phyloP scores from a whole-genome alignment of 2,888 invertebrate species.

The Reticulitermes lucifugus region DNA sequence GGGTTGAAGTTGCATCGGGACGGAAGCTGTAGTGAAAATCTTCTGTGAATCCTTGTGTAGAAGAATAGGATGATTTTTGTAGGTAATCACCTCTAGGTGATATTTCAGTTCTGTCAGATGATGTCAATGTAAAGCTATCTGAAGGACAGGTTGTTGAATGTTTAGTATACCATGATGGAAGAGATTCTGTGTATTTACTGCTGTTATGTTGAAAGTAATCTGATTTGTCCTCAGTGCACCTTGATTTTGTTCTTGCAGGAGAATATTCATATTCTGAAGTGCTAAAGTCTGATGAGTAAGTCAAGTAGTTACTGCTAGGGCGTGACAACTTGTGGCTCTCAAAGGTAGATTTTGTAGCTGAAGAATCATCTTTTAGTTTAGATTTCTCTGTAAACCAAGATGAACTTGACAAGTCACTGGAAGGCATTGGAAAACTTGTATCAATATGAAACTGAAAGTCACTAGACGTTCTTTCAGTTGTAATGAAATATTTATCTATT shows the following conservation, averaged over 20 bases:
- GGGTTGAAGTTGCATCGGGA: not conserved
- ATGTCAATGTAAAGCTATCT: not conserved
- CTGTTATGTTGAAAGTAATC: not conserved
- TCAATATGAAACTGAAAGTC: not conserved
- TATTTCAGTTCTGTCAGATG: not conserved
- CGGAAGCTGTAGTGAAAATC: not conserved
- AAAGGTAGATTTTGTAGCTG: not conserved
- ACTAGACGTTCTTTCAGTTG: not conserved
- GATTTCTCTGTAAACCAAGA: not conserved
- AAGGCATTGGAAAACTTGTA: not conserved
- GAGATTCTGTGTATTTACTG: not conserved
- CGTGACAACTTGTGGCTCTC: not conserved
- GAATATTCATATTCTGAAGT: slow-evolving; percentile 2
- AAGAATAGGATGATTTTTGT: not conserved
- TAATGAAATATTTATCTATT: not conserved
- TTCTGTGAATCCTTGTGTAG: not conserved
- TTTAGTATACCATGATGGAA: not conserved
- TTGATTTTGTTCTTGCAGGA: not conserved
- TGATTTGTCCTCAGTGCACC: not conserved
- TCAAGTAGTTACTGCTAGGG: not conserved
- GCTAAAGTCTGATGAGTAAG: not conserved
- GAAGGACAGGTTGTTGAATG: not conserved
- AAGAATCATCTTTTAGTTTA: not conserved
- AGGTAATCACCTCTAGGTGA: slow-evolving; percentile 1
- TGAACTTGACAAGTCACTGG: not conserved